A percentile compares a stretch with the other conserved stretches of the same genome.
These are phyloP conservation scores for Ooceraea biroi DNA, from an alignment of 1,140 invertebrate genomes.

Conservation along the genomic window DNA sequence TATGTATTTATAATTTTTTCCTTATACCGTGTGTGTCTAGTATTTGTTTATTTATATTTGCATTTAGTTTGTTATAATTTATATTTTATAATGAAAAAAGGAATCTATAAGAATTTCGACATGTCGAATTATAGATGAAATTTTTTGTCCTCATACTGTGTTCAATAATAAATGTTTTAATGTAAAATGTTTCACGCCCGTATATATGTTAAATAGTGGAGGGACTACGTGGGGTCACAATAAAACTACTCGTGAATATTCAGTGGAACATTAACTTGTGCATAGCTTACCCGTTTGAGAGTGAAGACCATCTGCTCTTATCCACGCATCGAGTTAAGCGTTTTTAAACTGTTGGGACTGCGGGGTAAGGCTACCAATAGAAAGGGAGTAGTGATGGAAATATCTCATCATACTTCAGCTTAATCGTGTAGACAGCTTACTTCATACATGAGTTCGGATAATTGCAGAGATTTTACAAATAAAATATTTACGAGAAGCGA, in stretches of 20 bases:
- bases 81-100: too few relatives aligned
- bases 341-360: slow-evolving; percentile 64
- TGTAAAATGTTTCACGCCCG: background rate
- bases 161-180: background rate
- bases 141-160: too few relatives aligned
- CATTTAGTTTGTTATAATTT: too few relatives aligned
- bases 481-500: background rate
- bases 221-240: slow-evolving; percentile 11
- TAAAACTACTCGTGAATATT: slow-evolving; percentile 67
- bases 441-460: slow-evolving; percentile 59
- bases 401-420: slow-evolving; percentile 44
- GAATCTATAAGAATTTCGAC: too few relatives aligned
- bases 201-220: background rate
- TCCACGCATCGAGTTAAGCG: slow-evolving; percentile 58
- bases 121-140: background rate
- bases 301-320: slow-evolving; percentile 66
- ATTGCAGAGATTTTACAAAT: slow-evolving; percentile 50
- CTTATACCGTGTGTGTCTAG: slow-evolving; percentile 27
- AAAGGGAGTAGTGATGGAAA: slow-evolving; percentile 37
- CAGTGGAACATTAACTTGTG: slow-evolving; percentile 63
- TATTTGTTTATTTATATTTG: slow-evolving; percentile 6
- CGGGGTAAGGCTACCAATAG: slow-evolving; percentile 27
- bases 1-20: slow-evolving; percentile 53
- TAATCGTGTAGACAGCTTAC: slow-evolving; percentile 54
- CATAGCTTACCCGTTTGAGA: slow-evolving; percentile 41